Evolutionary conservation across 2,797 vertebrate species (phyloP), one percentile per base, ranked within the genome.

Genomic region (Aselliscus stoliczkanus): DNA sequence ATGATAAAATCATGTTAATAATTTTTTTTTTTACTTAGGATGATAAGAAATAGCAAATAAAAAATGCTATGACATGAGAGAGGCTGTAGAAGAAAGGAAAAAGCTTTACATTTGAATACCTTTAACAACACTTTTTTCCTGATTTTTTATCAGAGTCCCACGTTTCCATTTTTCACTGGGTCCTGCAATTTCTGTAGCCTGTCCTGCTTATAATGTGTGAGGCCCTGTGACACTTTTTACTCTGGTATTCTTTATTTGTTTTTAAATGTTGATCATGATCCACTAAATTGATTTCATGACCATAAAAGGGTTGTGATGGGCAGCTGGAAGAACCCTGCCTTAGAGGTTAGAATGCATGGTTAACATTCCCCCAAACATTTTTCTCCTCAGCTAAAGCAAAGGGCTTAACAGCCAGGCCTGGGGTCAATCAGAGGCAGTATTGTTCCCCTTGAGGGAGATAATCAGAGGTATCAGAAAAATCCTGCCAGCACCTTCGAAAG

Each of bases 381-480:
- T 92, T 72, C 73, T 64, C 69, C 77, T 93, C 58, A 93, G 69
- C 64, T 70, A 88, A 88, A 91, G 64, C 67, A 93, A 79, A 88
- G n/a, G 17, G 29, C 58, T 93, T 93, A 83, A 75, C 42, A 90
- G 73, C 4, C 23, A 69, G 12, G 44, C 39, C 77, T 92, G 64
- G 54, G 70, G 69, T 89, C 76, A 88, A 9, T 67, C 82, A 83
- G 67, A 96, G 52, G 69, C 83, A 17, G 20, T 54, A 5, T 34
- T 67, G 7, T 58, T 79, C 25, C 42, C 39, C 89, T 88, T 75
- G 86, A 90, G 93, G 52, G 88, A 87, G 21, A 86, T 91, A 90
- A 94, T 70, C 58, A 92, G 90, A 83, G 56, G 42, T 72, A 87
- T 79, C 83, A 96, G 47, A 90, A 76, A 77, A 87, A 15, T 89